These are phyloP conservation scores for Lymantria monacha DNA, from an alignment of 2,888 invertebrate genomes.

Conservation along the genomic window DNA sequence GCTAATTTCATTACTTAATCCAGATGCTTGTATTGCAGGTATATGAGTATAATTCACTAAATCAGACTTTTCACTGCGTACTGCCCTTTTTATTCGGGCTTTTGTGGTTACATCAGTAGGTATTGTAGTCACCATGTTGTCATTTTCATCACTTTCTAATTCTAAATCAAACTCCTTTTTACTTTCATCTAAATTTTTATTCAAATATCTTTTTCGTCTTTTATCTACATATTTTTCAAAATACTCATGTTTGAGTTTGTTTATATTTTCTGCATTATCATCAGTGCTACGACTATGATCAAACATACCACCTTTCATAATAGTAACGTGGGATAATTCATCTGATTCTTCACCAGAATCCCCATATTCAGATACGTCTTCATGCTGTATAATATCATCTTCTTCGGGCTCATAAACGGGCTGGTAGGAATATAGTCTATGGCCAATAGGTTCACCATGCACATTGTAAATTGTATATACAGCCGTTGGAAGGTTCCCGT, in stretches of 20 bases:
- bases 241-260: constrained; percentile 71
- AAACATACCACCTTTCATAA: constrained; percentile 72
- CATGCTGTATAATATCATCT: constrained; percentile 55
- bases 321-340: constrained; percentile 58
- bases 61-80: constrained; percentile 50
- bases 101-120: constrained; percentile 32
- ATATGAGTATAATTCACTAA: constrained; percentile 49
- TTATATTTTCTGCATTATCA: constrained; percentile 55
- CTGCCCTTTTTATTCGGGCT: constrained; percentile 53
- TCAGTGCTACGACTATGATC: constrained; percentile 38
- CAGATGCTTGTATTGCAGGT: constrained; percentile 36
- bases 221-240: constrained; percentile 73
- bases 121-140: constrained; percentile 24
- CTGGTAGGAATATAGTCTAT: constrained; percentile 72
- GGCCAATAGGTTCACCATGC: constrained; percentile 76
- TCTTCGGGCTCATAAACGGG: constrained; percentile 76
- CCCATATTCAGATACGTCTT: constrained; percentile 60
- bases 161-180: constrained; percentile 51
- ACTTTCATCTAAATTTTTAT: constrained; percentile 47
- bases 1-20: constrained; percentile 48
- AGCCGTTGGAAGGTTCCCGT: constrained; percentile 66
- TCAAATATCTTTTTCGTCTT: constrained; percentile 64
- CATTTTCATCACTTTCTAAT: constrained; percentile 47
- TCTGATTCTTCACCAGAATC: constrained; percentile 53
- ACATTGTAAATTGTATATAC: constrained; percentile 74